A percentile compares a stretch with the other conserved stretches of the same genome.
Conservation (phyloP, 2,113 vertebrate genomes). For the Istiophorus platypterus region DNA sequence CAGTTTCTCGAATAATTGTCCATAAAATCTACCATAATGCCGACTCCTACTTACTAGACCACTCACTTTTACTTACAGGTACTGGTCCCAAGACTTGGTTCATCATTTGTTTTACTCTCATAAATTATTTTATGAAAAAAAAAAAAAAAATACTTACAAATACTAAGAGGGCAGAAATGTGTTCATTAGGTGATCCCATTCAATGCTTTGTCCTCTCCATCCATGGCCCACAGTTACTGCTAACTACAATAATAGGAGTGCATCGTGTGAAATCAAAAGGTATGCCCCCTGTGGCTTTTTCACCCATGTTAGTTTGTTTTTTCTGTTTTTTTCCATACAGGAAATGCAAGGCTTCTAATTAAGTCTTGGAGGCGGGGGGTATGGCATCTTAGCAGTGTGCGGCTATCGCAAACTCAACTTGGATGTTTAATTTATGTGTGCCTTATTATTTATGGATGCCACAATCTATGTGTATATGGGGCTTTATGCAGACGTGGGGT, state of each 20-base stretch:
- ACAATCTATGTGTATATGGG: constrained; percentile 63
- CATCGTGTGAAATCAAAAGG: constrained; percentile 64
- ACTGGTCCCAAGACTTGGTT: no score
- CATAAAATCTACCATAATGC: no score
- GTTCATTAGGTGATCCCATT: constrained; percentile 56
- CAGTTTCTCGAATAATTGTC: no score
- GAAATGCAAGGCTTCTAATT: constrained; percentile 73
- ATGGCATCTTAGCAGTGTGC: constrained; percentile 58
- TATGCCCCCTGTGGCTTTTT: constrained; percentile 59
- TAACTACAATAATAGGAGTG: constrained; percentile 51
- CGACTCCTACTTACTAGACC: no score
- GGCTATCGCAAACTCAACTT: constrained; percentile 67
- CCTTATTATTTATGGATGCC: constrained; percentile 78
- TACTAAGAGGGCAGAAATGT: constrained; percentile 20
- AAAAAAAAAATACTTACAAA: no score
- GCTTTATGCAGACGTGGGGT: constrained; percentile 47
- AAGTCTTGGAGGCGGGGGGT: constrained; percentile 65
- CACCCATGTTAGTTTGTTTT: constrained; percentile 47
- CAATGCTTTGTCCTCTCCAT: constrained; percentile 42
- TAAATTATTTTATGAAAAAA: no score
- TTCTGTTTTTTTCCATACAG: constrained; percentile 57
- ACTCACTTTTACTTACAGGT: no score
- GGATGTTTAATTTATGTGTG: constrained; percentile 82
- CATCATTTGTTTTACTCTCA: no score
- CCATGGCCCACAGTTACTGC: constrained; percentile 49